These are phyloP conservation scores for Lasiommata megera DNA, from an alignment of 2,888 invertebrate genomes.

Conservation along the genomic window DNA sequence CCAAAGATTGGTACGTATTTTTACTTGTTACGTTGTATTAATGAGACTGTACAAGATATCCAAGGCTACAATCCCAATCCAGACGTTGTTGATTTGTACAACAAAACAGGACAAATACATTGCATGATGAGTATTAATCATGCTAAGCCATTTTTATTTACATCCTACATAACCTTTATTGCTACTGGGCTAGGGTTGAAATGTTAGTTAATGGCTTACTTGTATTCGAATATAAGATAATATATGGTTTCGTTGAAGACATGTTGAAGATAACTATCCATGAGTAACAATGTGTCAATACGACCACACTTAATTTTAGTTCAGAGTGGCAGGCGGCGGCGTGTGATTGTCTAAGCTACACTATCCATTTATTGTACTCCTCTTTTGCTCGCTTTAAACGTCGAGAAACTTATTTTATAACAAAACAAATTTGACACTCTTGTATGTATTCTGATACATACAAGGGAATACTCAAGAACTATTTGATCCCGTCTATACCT, in stretches of 20 bases:
- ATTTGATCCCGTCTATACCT: too few relatives aligned
- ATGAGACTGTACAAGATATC: neutral
- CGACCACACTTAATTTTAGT: constrained; percentile 26
- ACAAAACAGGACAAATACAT: constrained; percentile 7
- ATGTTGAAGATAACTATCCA: constrained; percentile 22
- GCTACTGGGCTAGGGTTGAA: neutral
- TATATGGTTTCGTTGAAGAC: constrained; percentile 11
- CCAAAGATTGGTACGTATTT: too few relatives aligned
- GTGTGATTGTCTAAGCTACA: neutral
- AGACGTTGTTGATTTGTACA: constrained; percentile 8
- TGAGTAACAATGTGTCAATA: constrained; percentile 35
- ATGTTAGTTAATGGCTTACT: neutral
- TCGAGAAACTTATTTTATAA: too few relatives aligned
- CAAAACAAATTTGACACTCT: too few relatives aligned
- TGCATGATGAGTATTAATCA: constrained; percentile 14
- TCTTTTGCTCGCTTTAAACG: neutral
- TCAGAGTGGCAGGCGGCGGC: constrained; percentile 15
- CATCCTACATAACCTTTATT: neutral
- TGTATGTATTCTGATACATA: too few relatives aligned
- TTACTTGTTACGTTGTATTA: neutral
- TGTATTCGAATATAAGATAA: constrained; percentile 5
- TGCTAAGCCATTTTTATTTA: constrained; percentile 2
- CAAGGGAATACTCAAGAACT: too few relatives aligned
- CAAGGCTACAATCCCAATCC: neutral
- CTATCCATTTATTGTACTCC: neutral